Evolutionary conservation across 2,113 vertebrate genomes (phyloP), one percentile per base, ranked within the genome.

Genomic region (Sciurus niger): DNA sequence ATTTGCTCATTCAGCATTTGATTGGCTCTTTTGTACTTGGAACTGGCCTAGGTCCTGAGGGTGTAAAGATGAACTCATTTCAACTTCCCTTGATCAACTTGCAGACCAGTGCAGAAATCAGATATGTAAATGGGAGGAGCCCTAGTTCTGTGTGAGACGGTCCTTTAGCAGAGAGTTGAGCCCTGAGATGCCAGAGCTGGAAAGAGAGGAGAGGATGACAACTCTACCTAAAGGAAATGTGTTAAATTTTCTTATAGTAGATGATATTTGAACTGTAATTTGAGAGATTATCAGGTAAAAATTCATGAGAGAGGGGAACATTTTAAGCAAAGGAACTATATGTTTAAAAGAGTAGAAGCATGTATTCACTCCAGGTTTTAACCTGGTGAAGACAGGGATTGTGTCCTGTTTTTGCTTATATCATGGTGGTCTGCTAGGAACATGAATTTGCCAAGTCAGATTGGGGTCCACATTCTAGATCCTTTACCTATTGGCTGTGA

Each of bases 211-310:
- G 6, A 25, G 37, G 55, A 58, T 20, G 32, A 78, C 30, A 73
- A 37, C 16, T 88, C 14, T 74, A 37, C 48, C 58, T 53, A 20
- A 14, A 67, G 32, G 65, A 46, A 55, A 24, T 58, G 32, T 65
- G 34, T 80, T 82, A 12, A 60, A 25, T 32, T 90, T 63, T 93
- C 68, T 83, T 83, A 79, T 22, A 34, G 34, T 25, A 63, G n/a
- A 37, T 86, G 58, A 70, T 60, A 48, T 78, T 77, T 93, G 43
- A 83, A 46, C 83, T 93, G 10, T 34, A 73, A 53, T 68, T 87
- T 70, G 48, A 87, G 65, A 86, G 89, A 90, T 91, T 91, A 76
- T 8, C 32, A 84, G 68, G 58, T 48, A 51, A 65, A 90, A 70
- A 70, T 86, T 87, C n/a, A 70, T 53, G 53, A 18, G 43, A 83